Evolutionary conservation across 2,888 invertebrate species (phyloP).

Genomic region (Scaptomyza cyrtandrae): DNA sequence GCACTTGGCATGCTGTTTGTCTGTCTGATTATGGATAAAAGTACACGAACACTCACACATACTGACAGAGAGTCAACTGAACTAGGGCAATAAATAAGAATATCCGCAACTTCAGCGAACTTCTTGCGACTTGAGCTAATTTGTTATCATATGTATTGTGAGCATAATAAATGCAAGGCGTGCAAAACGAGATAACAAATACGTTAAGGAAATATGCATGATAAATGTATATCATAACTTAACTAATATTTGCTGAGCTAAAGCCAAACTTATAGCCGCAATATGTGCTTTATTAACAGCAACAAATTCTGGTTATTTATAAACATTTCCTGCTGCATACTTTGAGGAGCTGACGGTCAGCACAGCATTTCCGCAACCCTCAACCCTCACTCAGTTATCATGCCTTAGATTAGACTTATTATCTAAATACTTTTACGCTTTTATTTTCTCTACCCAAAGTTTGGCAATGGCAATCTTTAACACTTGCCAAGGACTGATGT

Average conservation of each 20-base stretch:
- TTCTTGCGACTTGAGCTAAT: conserved; percentile 57
- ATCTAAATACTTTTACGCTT: conserved; percentile 30
- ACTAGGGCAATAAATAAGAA: conserved; percentile 53
- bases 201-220: conserved; percentile 25
- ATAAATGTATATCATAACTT: conserved; percentile 36
- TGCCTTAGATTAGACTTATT: conserved; percentile 1
- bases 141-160: conserved; percentile 65
- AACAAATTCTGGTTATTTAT: conserved; percentile 61
- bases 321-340: conserved; percentile 43
- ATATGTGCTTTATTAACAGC: conserved; percentile 53
- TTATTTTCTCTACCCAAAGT: conserved; percentile 14
- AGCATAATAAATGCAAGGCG: conserved; percentile 44
- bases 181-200: conserved; percentile 47
- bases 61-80: conserved; percentile 1
- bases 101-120: conserved; percentile 58
- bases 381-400: conserved; percentile 38
- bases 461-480: conserved; percentile 30
- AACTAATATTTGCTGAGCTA: conserved; percentile 26
- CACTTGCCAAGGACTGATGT: conserved; percentile 18
- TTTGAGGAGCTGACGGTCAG: conserved; percentile 15
- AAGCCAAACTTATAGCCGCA: conserved; percentile 7
- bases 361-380: conserved; percentile 27
- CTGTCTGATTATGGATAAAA: conserved; percentile 56
- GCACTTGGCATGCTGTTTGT: conserved; percentile 51
- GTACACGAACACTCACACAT: conserved; percentile 9